These are phyloP conservation scores for Enteromius mattozi DNA, from an alignment of 2,797 vertebrate genomes.

Conservation along the genomic window DNA sequence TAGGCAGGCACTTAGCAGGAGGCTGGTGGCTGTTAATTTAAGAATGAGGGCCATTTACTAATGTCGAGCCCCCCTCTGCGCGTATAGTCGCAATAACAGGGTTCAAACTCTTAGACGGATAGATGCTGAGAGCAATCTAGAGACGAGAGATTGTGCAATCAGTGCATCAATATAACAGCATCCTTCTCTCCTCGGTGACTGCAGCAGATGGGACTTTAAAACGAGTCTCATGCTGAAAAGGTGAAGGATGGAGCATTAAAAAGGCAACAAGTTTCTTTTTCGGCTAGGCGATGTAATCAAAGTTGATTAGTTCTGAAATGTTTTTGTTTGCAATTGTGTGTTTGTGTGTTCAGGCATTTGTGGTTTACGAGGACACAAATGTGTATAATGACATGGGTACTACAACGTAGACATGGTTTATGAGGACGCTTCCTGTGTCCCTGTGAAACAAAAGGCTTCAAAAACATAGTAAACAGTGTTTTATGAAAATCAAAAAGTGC, in stretches of 20 bases:
- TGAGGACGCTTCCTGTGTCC: too few species aligned
- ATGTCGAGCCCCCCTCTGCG: conserved; percentile 31
- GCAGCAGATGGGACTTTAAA: conserved; percentile 6
- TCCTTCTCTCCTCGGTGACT: neutral
- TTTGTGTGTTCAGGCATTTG: too few species aligned
- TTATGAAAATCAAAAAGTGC: too few species aligned
- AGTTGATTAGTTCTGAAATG: neutral
- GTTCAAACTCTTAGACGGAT: conserved; percentile 19
- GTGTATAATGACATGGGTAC: too few species aligned
- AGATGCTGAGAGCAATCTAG: conserved; percentile 26
- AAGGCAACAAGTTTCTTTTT: neutral
- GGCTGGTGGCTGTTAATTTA: conserved; percentile 52
- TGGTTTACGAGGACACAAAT: too few species aligned
- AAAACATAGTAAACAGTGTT: too few species aligned
- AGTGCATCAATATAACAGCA: conserved; percentile 16
- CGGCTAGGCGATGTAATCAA: neutral
- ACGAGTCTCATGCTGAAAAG: neutral
- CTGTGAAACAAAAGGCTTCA: too few species aligned
- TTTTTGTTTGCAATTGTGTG: too few species aligned
- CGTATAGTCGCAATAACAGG: conserved; percentile 25
- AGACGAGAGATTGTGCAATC: conserved; percentile 30
- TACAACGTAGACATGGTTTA: too few species aligned
- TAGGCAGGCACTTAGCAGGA: conserved; percentile 40
- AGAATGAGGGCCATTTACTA: conserved; percentile 54
- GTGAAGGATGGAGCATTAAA: neutral